Base-by-base conservation (phyloP, 1,140 invertebrate genomes). In the Drosophila sturtevanti region DNA sequence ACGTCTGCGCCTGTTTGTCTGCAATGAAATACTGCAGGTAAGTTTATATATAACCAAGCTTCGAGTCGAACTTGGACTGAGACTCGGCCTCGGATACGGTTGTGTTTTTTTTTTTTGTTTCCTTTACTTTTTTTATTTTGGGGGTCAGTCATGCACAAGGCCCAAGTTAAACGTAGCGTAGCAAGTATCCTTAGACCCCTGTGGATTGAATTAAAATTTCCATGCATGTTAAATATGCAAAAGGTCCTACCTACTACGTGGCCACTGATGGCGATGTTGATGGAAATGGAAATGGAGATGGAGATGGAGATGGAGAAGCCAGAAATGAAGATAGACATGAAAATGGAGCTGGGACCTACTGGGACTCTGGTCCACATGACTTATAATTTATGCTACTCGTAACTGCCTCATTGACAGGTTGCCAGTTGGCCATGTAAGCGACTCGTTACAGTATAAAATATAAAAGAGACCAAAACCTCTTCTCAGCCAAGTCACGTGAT, bases 11-110 rank as follows among this genome's bases (percentile, higher is more conserved):
- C 71, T 91, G 41, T 90, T 92, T 77, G 91, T 91, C 56, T 90
- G 90, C 79, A 92, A 92, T 64, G 90, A 91, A 72, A 92, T 92
- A 77, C 77, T 92, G 70, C 89, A 90, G 89, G 91, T 92, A 66
- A 90, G 75, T 62, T 62, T 52, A 71, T 52, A 71, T 52, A 71
- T 52, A 71, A 68, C 60, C 58, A 70, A 34, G 7, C 5, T 65
- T 31, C 44, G 12, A 22, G 31, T 37, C 18, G 24, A 48, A 18
- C 9, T 48, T 48, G 7, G 16, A 48, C 18, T 10, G 9, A 48
- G 16, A 18, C 16, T 10, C 18, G 37, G 37, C 12, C 37, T 38
- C 37, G 37, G 11, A 11, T 18, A 11, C 18, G 41, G 9, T 11
- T 35, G 0, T 1, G 0, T 35, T 35, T 21, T 48, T 31, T 31